These are phyloP conservation scores for Ptilorrhoa leucosticta DNA, from an alignment of 2,113 vertebrate species.

Conservation along the genomic window DNA sequence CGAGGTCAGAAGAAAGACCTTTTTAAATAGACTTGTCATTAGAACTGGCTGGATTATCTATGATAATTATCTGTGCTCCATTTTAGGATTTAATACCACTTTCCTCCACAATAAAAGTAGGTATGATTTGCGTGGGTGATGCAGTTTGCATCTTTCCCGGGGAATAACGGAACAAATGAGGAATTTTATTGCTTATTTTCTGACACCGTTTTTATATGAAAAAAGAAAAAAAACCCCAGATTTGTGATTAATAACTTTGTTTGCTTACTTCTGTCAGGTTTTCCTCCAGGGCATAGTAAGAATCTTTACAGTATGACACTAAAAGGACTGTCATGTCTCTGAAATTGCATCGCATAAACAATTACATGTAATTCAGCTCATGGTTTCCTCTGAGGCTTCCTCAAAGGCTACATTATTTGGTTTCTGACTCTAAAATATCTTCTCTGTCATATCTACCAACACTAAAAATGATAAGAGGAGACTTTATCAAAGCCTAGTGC, in stretches of 20 bases:
- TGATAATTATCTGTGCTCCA: not conserved
- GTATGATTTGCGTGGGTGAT: not conserved
- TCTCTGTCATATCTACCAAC: not conserved
- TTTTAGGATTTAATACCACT: not conserved
- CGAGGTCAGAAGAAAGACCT: not conserved
- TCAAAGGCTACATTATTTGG: not conserved
- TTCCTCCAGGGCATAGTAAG: not conserved
- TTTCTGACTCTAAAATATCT: not conserved
- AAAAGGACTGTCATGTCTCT: not conserved
- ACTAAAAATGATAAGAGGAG: not conserved
- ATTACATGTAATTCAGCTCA: not conserved
- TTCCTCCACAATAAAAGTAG: not conserved
- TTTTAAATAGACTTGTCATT: not conserved
- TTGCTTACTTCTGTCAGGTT: constrained; percentile 12
- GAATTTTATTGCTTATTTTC: not conserved
- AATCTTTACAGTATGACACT: constrained; percentile 17
- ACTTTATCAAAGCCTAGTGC: not conserved
- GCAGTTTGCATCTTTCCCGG: not conserved
- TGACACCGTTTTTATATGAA: not conserved
- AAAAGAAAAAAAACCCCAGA: not conserved
- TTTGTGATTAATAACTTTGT: constrained; percentile 27
- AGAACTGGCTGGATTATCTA: not conserved
- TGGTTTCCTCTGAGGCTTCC: constrained; percentile 14
- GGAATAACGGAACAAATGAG: not conserved
- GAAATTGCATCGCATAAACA: not conserved